Evolutionary conservation across 2,113 vertebrate species (phyloP), one percentile per base, ranked within the genome.

Genomic region (Vireo altiloquus): DNA sequence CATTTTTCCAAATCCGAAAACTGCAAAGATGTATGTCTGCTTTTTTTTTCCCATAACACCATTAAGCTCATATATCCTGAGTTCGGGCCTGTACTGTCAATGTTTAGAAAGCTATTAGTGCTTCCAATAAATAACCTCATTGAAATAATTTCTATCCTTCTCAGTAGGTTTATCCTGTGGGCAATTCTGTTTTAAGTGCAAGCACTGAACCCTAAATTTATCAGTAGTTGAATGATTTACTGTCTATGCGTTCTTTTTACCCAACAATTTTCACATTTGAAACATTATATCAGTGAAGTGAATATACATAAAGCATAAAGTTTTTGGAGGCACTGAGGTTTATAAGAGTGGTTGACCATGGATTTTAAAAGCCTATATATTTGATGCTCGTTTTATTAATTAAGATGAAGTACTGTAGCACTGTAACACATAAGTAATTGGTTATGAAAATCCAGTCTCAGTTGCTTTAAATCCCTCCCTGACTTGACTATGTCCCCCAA

Each of bases 1-100:
- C 99, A 99, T 96, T 99, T 99, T 93, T 99, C 99, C 86, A 99
- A 99, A 95, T 99, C 99, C 6, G 99, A 99, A 95, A 99, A 99
- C 98, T 99, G 99, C 97, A 99, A 99, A 98, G 99, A 99, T 61
- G 99, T 99, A 95, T 77, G 99, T 83, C 18, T 31, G 72, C 30
- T 79, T 91, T 78, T 82, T 87, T 60, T 46, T 40, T 37, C 13
- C 40, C 40, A 31, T 37, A 60, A 44, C 52, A 44, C 20, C 49
- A 50, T 79, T 91, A 82, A 71, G 28, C 59, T 78, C 44, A 46
- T 77, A 39, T 46, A 44, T 59, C 60, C 69, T 63, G n/a, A 69
- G 37, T 42, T 63, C 60, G 80, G 27, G 20, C 37, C 40, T 35
- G 35, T 76, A 39, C 46, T 87, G 28, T 28, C 49, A 87, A 37